Base-by-base conservation (phyloP, 1,140 invertebrate species). In the Drosophila quadrilineata region DNA sequence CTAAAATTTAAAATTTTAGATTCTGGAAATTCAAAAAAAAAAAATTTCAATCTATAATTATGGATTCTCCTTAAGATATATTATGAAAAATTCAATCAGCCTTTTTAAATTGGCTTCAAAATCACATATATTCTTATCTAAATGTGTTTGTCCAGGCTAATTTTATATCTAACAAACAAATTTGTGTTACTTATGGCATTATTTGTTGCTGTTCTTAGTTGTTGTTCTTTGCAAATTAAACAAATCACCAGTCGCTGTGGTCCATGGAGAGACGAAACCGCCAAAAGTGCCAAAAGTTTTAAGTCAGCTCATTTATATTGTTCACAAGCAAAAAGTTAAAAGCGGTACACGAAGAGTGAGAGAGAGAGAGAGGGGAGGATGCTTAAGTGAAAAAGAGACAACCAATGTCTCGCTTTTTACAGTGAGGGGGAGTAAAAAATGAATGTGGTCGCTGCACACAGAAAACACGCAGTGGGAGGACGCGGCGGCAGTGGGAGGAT, bases 261-360 rank as follows among this genome's bases (percentile, higher is more conserved):
- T n/a, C n/a, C n/a, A n/a, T n/a, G n/a, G n/a, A n/a, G 12, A 53
- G 22, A n/a, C 14, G 17, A 31, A 41, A 71, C 79, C 79, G 31
- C 79, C n/a, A n/a, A n/a, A 85, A 85, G 66, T 79, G 79, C 66
- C 79, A 79, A 79, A 85, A 82, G 56, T 77, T 73, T 26, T 12
- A 52, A 48, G 38, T 31, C 56, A 70, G 29, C 73, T 73, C 77
- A 77, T 85, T 85, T 85, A 74, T 85, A 68, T 64, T 65, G 60
- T 60, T 66, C 57, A 53, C 48, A 57, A 59, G 57, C 40, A 24
- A 36, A 69, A 62, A 60, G 62, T 73, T 74, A 40, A 62, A 6
- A 16, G 19, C n/a, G 31, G n/a, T n/a, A n/a, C n/a, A 29, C 3
- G n/a, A 3, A 12, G 24, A 28, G 41, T 14, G 41, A 14, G 24